Base-by-base conservation (phyloP, 2,797 vertebrate species). In the Vipera latastei region DNA sequence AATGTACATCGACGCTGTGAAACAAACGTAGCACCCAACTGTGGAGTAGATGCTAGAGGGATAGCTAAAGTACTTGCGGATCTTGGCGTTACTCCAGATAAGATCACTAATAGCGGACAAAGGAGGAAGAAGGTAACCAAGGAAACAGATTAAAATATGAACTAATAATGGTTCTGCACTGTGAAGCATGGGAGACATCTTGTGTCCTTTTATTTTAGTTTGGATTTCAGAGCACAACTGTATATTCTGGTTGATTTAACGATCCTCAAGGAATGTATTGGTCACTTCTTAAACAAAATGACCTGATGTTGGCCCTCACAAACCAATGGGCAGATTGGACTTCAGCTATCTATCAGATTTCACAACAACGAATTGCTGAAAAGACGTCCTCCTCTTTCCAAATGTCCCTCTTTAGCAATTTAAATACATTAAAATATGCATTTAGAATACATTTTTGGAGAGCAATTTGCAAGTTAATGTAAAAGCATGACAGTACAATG, bases 1-100 rank as follows among this genome's bases (percentile, higher is more conserved):
- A 99, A 99, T 20, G 99, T 99, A 9, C 99, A 99, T 97, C 97
- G 99, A 94, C 98, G 99, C 96, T 99, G 99, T 97, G 99, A 99
- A 97, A 98, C 98, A 86, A 99, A 99, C 1, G 99, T 99, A 88
- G 99, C 99, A 16, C 99, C 99, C 18, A 99, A 99, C 98, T 99
- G 99, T 4, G 99, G 99, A 12, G 99, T 99, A 92, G 99, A 99
- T 9, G 99, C 99, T 92, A 97, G 98, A 92, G 99, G 99, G 9
- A 99, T 99, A 51, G 99, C 99, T 89, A 99, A 99, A 96, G 99
- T 99, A 92, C 98, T 99, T 92, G 98, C 99, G 0, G 99, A 99
- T 98, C 98, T 99, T 9, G 99, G 99, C 6, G 98, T 99, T 94
- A 99, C 99, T 32, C 99, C 99, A 16, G 99, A 99, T 97, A 99